Base-by-base conservation (phyloP, 2,113 vertebrate genomes). In the Alouatta palliata region DNA sequence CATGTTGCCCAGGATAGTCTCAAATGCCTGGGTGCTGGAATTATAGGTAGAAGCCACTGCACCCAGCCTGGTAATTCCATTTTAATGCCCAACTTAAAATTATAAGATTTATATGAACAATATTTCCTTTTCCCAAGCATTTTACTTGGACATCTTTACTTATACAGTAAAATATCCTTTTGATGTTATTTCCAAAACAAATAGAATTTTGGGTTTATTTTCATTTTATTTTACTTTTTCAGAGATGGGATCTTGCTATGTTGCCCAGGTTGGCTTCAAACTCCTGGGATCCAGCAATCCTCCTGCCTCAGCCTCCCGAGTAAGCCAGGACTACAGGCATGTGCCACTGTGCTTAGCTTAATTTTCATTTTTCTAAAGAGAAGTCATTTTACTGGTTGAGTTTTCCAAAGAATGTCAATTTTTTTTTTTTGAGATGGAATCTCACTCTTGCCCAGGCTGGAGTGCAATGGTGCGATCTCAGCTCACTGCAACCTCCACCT, bases 31-130 rank as follows among this genome's bases (percentile, higher is more conserved):
- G 32, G 30, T 68, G 30, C 64, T 68, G 66, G 32, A 32, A 68
- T 35, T 68, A n/a, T n/a, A 68, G 16, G 16, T 68, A 14, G 17
- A 19, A 68, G 32, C 66, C 66, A 19, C 66, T 19, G 7, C 16
- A 35, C 32, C 66, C 13, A 19, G 66, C 14, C 66, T 64, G 61
- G 16, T 68, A 68, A 68, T 68, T 64, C 58, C 21, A 75, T 64
- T 96, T 84, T 85, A 88, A 75, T 85, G 35, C 56, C 30, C 56
- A 95, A 75, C 14, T 68, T 94, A 93, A 40, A 97, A 95, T 91
- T 90, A 64, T 94, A 91, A 96, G 47, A 85, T 92, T 94, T 96
- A 81, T 87, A 73, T 93, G 45, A 94, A 94, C 94, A 88, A 17
- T 86, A 27, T 58, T 95, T 91, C 10, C 43, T 91, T 91, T 37